Evolutionary conservation across 2,797 vertebrate genomes (phyloP), one percentile per base, ranked within the genome.

Genomic region (Mus spretus): DNA sequence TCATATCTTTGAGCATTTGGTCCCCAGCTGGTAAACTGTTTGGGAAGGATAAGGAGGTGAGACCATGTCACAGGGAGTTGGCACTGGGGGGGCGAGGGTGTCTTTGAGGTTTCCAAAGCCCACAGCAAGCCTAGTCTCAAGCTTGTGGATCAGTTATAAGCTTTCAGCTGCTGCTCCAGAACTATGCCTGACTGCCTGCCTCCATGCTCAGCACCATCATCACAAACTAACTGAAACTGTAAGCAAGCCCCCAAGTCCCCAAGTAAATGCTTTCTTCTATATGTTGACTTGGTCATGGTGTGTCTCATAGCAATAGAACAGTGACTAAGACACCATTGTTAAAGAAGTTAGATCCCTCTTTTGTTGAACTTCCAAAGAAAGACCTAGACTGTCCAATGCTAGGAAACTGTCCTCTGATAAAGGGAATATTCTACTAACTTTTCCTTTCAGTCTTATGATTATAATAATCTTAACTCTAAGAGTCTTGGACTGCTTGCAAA

Each of bases 361-460:
- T 8, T 81, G 10, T 57, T 95, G 57, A 93, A 53, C 5, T 89
- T 89, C 28, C 78, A 80, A 80, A 61, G 31, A 85, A 88, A 57
- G 55, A 44, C 37, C 75, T 92, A 57, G 65, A 7, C 72, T 92
- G 94, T 90, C 72, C 93, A 57, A 72, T 47, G 75, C 37, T 26
- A 1, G n/a, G 26, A 91, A 81, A 70, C 44, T 72, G 3, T 28
- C 74, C 17, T 65, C 67, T 75, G 22, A 82, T 82, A 80, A 93
- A 50, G 37, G 3, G 20, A 83, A 34, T 85, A 83, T 74, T 94
- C 3, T 4, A 47, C 26, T 77, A 55, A 79, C 40, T 79, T 67
- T 89, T 53, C 15, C 92, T 91, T 94, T 85, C 44, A 91, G 91
- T 67, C n/a, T 70, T 37, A 44, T 34, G n/a, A 82, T 28, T 93